phyloP scores from a whole-genome alignment of 2,113 vertebrate genomes.

The Tupaia tana region DNA sequence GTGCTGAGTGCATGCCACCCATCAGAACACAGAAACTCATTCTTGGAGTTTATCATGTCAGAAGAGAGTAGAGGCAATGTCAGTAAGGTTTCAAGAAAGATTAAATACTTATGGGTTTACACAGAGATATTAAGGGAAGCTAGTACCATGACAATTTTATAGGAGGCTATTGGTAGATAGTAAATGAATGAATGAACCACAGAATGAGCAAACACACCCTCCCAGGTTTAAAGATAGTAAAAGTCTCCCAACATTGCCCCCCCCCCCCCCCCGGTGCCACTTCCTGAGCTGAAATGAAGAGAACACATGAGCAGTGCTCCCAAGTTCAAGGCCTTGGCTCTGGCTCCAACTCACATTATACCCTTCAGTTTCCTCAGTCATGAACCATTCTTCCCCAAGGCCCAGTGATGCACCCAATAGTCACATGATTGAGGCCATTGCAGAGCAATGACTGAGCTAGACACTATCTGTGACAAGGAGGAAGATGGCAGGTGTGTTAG shows the following conservation, averaged over 20 bases:
- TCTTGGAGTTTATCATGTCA: not conserved
- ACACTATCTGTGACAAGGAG: conserved; percentile 2
- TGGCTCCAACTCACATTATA: not conserved
- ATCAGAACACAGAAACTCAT: not conserved
- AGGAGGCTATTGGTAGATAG: not conserved
- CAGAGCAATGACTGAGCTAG: not conserved
- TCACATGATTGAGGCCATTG: not conserved
- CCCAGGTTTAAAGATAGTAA: not conserved
- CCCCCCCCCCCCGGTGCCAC: too few relatives aligned
- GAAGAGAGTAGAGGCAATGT: not conserved
- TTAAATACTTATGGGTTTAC: not conserved
- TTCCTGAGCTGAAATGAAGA: not conserved
- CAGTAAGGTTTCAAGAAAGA: not conserved
- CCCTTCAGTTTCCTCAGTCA: not conserved
- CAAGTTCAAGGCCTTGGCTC: not conserved
- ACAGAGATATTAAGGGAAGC: not conserved
- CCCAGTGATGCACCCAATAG: not conserved
- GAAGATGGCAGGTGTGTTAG: not conserved
- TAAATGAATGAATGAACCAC: not conserved
- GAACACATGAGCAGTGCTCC: too few relatives aligned
- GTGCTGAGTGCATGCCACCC: not conserved
- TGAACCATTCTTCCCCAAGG: not conserved
- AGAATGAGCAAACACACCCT: not conserved
- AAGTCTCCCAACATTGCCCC: not conserved
- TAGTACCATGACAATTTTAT: not conserved